phyloP scores from a whole-genome alignment of 2,888 invertebrate genomes.

The Chaetoderma sp. region DNA sequence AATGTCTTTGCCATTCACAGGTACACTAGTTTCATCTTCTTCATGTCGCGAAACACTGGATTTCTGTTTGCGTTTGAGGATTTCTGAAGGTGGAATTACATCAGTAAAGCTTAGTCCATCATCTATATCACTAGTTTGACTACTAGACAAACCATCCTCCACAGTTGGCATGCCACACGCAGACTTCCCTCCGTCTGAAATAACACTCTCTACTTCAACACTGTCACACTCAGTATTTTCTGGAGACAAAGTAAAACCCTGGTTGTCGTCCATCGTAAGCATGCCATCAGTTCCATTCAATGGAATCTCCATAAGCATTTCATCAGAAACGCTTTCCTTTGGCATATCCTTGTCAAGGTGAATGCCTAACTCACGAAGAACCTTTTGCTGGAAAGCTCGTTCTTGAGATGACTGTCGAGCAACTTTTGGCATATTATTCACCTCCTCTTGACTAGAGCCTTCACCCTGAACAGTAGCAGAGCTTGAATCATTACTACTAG shows the following conservation, averaged over 20 bases:
- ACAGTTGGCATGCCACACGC: constrained; percentile 82
- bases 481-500: constrained; percentile 54
- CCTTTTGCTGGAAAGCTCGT: constrained; percentile 45
- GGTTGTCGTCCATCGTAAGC: constrained; percentile 74
- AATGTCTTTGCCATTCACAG: constrained; percentile 42
- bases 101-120: constrained; percentile 71
- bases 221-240: constrained; percentile 94
- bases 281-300: constrained; percentile 69
- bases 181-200: constrained; percentile 61
- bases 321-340: constrained; percentile 59
- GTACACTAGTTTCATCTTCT: constrained; percentile 12
- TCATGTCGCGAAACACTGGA: constrained; percentile 51
- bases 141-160: constrained; percentile 93
- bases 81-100: constrained; percentile 77
- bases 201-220: constrained; percentile 81
- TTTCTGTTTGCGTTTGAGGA: constrained; percentile 72
- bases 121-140: constrained; percentile 92
- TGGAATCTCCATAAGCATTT: constrained; percentile 64
- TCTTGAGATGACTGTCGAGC: constrained; percentile 59
- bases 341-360: constrained; percentile 4
- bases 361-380: constrained; percentile 32
- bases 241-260: constrained; percentile 90
- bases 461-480: background rate
- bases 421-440: constrained; percentile 17
- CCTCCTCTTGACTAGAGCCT: constrained; percentile 1